Base-by-base conservation (phyloP, 1,140 invertebrate genomes). In the Rhyzopertha dominica region DNA sequence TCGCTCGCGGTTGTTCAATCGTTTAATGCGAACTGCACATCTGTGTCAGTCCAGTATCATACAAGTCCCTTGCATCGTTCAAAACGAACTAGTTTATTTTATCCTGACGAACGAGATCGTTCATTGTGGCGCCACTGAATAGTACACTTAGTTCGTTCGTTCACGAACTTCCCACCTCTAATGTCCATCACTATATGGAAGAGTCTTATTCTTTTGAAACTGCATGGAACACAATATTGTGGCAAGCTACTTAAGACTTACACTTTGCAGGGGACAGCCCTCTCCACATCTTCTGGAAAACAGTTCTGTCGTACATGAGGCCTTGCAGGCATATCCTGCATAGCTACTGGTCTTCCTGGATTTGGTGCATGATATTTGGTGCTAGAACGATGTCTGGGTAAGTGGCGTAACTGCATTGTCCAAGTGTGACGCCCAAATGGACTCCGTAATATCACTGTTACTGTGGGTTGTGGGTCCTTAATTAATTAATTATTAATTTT, bases 371-470 rank as follows among this genome's bases (percentile, higher is more conserved):
- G 74, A 47, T 79, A 79, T 58, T 82, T 83, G 1, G 77, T 77
- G 10, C 82, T 81, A 1, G 82, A 83, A 65, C 87, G 83, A 58
- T 85, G 83, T 32, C 86, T 75, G 2, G 90, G 85, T 41, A 89
- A 69, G 66, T 92, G 87, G 12, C 89, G 72, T 25, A 90, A 69
- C 60, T 94, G 87, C 78, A 96, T 82, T 0, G 87, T 90, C 94
- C 94, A 98, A 5, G 89, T 90, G 72, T 93, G 88, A 13, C 92
- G 79, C 0, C 93, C 93, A 72, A 94, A 96, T 0, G 90, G 87
- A 17, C 90, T 87, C 16, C 94, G 78, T 34, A 96, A 85, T 18
- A 97, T 70, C 16, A 92, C 80, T 56, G 81, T 82, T 12, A 87
- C 75, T 0, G 83, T 85, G 4, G 84, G 84, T 56, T 85, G 82